Evolutionary conservation across 1,140 invertebrate species (phyloP).

Genomic region (Drosophila yakuba): DNA sequence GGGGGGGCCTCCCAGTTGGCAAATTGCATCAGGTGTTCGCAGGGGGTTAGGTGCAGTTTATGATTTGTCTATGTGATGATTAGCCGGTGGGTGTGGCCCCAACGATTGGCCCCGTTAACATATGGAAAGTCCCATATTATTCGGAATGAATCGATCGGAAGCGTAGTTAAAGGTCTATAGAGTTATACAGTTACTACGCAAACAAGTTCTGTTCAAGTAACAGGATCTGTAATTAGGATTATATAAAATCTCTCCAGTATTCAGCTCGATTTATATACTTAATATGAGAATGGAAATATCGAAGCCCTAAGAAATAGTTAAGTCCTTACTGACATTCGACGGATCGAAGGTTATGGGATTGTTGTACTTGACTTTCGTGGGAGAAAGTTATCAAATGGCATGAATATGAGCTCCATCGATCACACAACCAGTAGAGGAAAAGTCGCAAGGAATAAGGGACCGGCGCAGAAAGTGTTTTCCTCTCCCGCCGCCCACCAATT

Average conservation of each 20-base stretch:
- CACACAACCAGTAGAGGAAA: conserved; percentile 61
- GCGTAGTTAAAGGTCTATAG: conserved; percentile 8
- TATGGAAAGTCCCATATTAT: conserved; percentile 22
- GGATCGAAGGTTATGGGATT: conserved; percentile 35
- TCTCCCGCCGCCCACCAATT: conserved; percentile 21
- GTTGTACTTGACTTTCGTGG: conserved; percentile 20
- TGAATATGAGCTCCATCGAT: conserved; percentile 63
- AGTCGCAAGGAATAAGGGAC: conserved; percentile 51
- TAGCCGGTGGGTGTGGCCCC: conserved; percentile 68
- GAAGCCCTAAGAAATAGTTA: not conserved
- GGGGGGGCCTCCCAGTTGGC: conserved; percentile 56
- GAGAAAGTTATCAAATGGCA: conserved; percentile 71
- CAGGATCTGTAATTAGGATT: not conserved
- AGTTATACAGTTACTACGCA: not conserved
- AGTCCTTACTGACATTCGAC: conserved; percentile 7
- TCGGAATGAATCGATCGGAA: conserved; percentile 14
- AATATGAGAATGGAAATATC: not conserved
- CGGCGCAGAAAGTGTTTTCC: conserved; percentile 66
- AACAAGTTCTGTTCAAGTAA: too few relatives aligned
- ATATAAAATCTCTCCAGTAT: not conserved
- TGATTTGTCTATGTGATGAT: conserved; percentile 76
- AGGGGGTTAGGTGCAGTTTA: conserved; percentile 46
- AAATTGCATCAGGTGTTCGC: conserved; percentile 77
- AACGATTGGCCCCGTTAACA: conserved; percentile 68
- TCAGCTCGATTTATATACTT: not conserved